phyloP scores from a whole-genome alignment of 2,888 invertebrate species.

The Elgonia sp. region DNA sequence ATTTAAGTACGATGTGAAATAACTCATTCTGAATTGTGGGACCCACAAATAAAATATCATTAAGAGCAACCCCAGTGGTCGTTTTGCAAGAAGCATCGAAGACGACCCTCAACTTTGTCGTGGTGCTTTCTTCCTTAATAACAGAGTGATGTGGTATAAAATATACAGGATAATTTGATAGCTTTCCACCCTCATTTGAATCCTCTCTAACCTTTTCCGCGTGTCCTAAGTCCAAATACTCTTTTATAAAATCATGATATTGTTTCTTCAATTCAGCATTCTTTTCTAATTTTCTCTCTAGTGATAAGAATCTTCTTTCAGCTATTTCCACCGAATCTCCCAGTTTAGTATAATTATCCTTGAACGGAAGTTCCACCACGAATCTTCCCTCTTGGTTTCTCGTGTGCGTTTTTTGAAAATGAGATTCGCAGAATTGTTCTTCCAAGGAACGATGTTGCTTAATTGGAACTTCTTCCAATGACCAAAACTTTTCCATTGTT shows the following conservation, averaged over 20 bases:
- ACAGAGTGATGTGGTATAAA: not conserved
- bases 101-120: not conserved
- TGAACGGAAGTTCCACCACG: slow-evolving; percentile 37
- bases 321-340: slow-evolving; percentile 18
- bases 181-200: not conserved
- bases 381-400: slow-evolving; percentile 66
- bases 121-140: not conserved
- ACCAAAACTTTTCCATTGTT: slow-evolving; percentile 66
- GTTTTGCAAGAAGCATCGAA: not conserved
- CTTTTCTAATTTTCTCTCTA: slow-evolving; percentile 37
- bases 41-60: not conserved
- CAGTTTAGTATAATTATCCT: not conserved
- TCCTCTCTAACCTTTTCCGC: not conserved
- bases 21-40: not conserved
- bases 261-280: not conserved
- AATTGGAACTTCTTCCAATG: slow-evolving; percentile 72
- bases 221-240: slow-evolving; percentile 29
- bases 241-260: slow-evolving; percentile 38
- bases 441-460: slow-evolving; percentile 62
- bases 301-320: slow-evolving; percentile 4
- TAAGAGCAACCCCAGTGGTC: not conserved
- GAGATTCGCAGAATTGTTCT: slow-evolving; percentile 33
- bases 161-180: not conserved
- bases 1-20: not conserved
- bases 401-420: slow-evolving; percentile 8